phyloP scores from a whole-genome alignment of 1,140 invertebrate species.

The Sipha flava region DNA sequence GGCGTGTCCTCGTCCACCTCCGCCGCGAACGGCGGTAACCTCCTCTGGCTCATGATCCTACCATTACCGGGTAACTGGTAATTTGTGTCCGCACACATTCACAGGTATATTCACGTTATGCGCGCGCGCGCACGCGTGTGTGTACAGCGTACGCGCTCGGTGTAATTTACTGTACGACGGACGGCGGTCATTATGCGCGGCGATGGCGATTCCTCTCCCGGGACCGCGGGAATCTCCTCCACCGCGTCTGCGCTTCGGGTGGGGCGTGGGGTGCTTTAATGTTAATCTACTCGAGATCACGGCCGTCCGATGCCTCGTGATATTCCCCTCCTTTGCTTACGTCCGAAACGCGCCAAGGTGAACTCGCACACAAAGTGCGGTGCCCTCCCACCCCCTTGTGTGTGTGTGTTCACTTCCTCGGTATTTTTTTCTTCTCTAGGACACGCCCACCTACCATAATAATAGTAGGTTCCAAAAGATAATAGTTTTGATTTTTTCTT shows the following conservation, averaged over 20 bases:
- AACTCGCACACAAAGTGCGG: neutral
- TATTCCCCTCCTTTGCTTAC: neutral
- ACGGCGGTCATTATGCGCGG: neutral
- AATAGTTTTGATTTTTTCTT: no score
- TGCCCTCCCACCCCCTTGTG: neutral
- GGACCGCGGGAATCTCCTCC: neutral
- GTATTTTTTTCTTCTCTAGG: neutral
- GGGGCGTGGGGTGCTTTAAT: neutral
- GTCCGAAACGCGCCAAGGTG: conserved; percentile 6
- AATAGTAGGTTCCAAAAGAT: neutral
- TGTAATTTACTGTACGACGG: neutral
- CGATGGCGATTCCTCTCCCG: neutral
- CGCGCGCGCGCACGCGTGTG: neutral
- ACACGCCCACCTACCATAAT: neutral
- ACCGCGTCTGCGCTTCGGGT: neutral
- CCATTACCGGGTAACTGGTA: neutral
- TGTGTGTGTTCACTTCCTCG: neutral
- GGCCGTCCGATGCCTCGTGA: conserved; percentile 30
- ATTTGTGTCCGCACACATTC: neutral
- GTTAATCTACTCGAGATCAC: conserved; percentile 25
- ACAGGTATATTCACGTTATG: no score
- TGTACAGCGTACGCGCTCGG: neutral
- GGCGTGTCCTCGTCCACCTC: no score
- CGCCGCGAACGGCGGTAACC: neutral
- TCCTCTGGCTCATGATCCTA: neutral